These are phyloP conservation scores for Gallinago undulata DNA, from an alignment of 2,113 vertebrate species.

Conservation along the genomic window DNA sequence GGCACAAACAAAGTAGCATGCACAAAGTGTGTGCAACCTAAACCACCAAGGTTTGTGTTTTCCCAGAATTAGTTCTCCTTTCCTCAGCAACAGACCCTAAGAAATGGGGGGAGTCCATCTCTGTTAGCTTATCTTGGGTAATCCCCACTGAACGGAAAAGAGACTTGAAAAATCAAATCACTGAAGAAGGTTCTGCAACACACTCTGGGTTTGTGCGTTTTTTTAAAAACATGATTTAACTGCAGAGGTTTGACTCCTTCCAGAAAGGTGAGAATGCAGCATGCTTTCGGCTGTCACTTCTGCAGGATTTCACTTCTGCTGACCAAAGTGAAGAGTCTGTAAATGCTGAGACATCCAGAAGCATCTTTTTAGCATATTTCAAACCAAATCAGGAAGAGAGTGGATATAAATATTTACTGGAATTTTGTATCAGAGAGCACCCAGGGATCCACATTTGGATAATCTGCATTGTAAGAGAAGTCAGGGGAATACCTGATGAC, in stretches of 20 bases:
- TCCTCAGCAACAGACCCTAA: background rate
- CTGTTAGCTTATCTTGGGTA: background rate
- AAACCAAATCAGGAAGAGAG: background rate
- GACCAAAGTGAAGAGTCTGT: background rate
- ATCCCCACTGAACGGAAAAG: background rate
- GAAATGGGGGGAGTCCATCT: background rate
- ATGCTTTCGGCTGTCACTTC: background rate
- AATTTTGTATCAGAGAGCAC: background rate
- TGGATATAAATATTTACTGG: constrained; percentile 16
- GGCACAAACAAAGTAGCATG: background rate
- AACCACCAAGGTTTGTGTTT: background rate
- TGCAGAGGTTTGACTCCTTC: background rate
- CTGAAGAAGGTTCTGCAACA: background rate
- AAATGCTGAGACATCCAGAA: background rate
- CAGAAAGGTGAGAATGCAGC: background rate
- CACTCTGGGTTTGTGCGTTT: background rate
- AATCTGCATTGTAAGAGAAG: constrained; percentile 32
- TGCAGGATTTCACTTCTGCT: background rate
- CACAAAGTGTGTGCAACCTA: background rate
- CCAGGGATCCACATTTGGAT: constrained; percentile 1
- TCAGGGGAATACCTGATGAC: constrained; percentile 17
- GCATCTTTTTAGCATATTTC: background rate
- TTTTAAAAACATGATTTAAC: background rate
- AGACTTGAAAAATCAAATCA: background rate
- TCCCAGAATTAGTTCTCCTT: background rate